Evolutionary conservation across 2,888 invertebrate species (phyloP).

Genomic region (Megamerina dolium): DNA sequence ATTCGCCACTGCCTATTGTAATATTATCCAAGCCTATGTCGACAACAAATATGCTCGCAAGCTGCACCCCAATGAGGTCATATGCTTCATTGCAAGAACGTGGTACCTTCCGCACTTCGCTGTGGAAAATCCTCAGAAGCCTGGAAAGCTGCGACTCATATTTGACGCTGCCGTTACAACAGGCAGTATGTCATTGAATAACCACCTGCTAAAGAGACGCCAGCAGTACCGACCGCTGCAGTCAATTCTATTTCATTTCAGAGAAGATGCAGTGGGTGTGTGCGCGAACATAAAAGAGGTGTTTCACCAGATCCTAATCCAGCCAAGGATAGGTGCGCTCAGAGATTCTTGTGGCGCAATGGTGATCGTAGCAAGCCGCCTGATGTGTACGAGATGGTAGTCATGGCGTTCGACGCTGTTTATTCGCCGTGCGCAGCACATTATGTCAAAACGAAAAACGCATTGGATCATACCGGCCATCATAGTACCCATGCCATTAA

Average conservation of each 20-base stretch:
- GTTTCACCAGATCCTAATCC: slow-evolving; percentile 19
- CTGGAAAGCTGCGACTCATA: slow-evolving; percentile 14
- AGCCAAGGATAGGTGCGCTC: slow-evolving; percentile 27
- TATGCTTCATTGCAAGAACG: slow-evolving; percentile 6
- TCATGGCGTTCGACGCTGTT: slow-evolving; percentile 21
- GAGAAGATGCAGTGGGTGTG: slow-evolving; percentile 1
- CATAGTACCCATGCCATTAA: slow-evolving; percentile 14
- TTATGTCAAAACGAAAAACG: slow-evolving; percentile 20
- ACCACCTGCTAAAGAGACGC: slow-evolving; percentile 1
- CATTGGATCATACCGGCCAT: slow-evolving; percentile 6
- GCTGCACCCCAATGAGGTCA: slow-evolving; percentile 6
- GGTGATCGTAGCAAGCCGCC: slow-evolving; percentile 1
- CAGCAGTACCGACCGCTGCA: slow-evolving; percentile 6
- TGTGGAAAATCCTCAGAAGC: slow-evolving; percentile 15
- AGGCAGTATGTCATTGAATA: slow-evolving; percentile 11
- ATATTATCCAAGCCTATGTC: slow-evolving; percentile 7
- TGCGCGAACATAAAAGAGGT: slow-evolving; percentile 8
- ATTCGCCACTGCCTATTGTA: slow-evolving; percentile 10
- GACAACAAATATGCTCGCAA: slow-evolving; percentile 15
- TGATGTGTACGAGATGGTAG: slow-evolving; percentile 18
- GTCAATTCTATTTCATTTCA: no score
- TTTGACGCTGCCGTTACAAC: slow-evolving; percentile 16
- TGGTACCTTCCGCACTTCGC: slow-evolving; percentile 29
- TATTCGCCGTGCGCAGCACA: slow-evolving; percentile 16
- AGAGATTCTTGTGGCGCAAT: slow-evolving; percentile 17